A percentile compares a stretch with the other conserved stretches of the same genome.
Conservation (phyloP, 2,888 invertebrate species). For the Clunio marinus region DNA sequence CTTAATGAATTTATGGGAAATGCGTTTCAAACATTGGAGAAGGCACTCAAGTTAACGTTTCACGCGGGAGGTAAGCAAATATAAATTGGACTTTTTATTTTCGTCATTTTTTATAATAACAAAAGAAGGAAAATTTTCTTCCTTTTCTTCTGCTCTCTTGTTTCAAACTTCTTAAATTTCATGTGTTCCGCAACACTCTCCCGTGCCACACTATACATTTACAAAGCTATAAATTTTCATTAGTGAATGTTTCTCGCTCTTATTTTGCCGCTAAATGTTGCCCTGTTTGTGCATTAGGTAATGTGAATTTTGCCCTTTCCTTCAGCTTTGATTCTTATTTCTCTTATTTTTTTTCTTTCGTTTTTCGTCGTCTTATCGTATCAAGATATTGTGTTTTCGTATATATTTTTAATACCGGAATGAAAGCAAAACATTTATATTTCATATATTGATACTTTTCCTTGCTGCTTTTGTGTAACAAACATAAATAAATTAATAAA, state of each 20-base stretch:
- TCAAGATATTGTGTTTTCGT: neutral
- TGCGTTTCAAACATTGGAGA: constrained; percentile 21
- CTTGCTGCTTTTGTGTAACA: neutral
- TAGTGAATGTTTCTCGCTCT: constrained; percentile 24
- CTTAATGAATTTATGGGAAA: constrained; percentile 39
- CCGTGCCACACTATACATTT: constrained; percentile 23
- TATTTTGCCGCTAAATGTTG: constrained; percentile 25
- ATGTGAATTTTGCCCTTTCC: constrained; percentile 36
- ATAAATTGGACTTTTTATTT: constrained; percentile 35
- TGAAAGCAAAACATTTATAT: constrained; percentile 35
- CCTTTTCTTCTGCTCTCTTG: neutral
- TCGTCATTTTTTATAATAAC: constrained; percentile 37
- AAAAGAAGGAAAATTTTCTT: constrained; percentile 20
- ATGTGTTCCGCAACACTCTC: neutral
- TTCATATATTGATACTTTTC: constrained; percentile 38
- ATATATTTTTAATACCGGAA: constrained; percentile 26
- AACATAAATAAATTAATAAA: constrained; percentile 41
- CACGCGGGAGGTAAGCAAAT: neutral
- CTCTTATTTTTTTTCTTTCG: neutral
- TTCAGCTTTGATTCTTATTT: neutral
- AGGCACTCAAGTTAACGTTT: constrained; percentile 17
- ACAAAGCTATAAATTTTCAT: constrained; percentile 37
- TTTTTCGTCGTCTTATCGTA: neutral
- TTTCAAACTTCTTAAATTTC: constrained; percentile 15
- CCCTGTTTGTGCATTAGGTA: constrained; percentile 31